phyloP scores from a whole-genome alignment of 1,140 invertebrate species.

The Rhyzopertha dominica region DNA sequence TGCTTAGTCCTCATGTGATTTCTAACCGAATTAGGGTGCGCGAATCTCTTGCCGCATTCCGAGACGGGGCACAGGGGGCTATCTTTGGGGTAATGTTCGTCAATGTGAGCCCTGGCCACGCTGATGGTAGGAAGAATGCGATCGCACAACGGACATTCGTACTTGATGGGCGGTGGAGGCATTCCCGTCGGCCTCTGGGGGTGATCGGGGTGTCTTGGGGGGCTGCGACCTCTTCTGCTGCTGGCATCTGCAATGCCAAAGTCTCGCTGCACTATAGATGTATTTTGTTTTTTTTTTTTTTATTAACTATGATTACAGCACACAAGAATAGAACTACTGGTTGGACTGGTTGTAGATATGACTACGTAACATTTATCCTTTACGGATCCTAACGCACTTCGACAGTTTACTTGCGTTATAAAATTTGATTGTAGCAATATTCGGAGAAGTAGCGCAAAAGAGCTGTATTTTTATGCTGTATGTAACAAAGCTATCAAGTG shows the following conservation, averaged over 20 bases:
- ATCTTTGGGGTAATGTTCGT: slow-evolving; percentile 75
- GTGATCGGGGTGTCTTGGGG: slow-evolving; percentile 5
- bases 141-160: slow-evolving; percentile 67
- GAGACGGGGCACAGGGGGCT: slow-evolving; percentile 71
- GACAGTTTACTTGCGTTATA: too few species aligned
- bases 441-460: too few species aligned
- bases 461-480: too few species aligned
- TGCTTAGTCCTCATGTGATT: slow-evolving; percentile 82
- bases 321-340: too few species aligned
- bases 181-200: slow-evolving; percentile 21
- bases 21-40: slow-evolving; percentile 75
- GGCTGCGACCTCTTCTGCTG: slow-evolving; percentile 10
- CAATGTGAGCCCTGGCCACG: slow-evolving; percentile 65
- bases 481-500: too few species aligned
- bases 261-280: slow-evolving; percentile 32
- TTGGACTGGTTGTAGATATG: too few species aligned
- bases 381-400: too few species aligned
- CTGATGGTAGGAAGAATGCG: slow-evolving; percentile 57
- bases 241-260: slow-evolving; percentile 48
- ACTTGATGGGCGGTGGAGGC: slow-evolving; percentile 36
- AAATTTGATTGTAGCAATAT: too few species aligned
- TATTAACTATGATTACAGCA: too few species aligned
- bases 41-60: slow-evolving; percentile 65
- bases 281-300: slow-evolving; percentile 13
- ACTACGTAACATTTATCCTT: too few species aligned